Evolutionary conservation across 2,888 invertebrate genomes (phyloP), one percentile per base, ranked within the genome.

Genomic region (Ophioninae sp.): DNA sequence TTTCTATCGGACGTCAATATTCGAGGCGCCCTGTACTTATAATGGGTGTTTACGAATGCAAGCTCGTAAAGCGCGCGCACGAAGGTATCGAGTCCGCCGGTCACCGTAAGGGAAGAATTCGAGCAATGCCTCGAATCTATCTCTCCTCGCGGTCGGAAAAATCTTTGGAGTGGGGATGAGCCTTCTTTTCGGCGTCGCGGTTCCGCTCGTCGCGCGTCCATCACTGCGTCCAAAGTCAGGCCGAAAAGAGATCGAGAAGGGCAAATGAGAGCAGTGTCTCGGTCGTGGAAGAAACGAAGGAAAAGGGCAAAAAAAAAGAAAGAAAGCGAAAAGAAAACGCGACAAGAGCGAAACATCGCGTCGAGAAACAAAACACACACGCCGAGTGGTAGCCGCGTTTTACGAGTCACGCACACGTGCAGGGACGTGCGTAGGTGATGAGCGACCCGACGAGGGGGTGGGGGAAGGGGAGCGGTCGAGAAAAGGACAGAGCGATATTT

Each of bases 51-150:
- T 44, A 44, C 44, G 10, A 44, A 44, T 44, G 44, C 44, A 44
- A 9, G 44, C 10, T 44, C 44, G 44, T 44, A 44, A 30, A 30
- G 30, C 30, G 30, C 13, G 44, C 51, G 17, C 51, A 17, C 17
- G 17, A 17, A 51, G 17, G 51, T 17, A 17, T 51, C 51, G 2
- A 51, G 13, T 2, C 51, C 13, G 17, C 51, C 17, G 13, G 17
- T 51, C 51, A 1, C 51, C 41, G 41, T 17, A 51, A 51, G 51
- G 8, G n/a, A 37, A 67, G 20, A 41, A 67, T 67, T 41, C 67
- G 20, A 67, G 69, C 77, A 77, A 69, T 69, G 51, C 56, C 41
- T 2, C 67, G 22, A 51, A 51, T 51, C 13, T 13, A 51, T 51
- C 51, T 13, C 51, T 51, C 51, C 10, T 10, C 51, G 10, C 51